Evolutionary conservation across 2,113 vertebrate genomes (phyloP).

Genomic region (Pungitius pungitius): DNA sequence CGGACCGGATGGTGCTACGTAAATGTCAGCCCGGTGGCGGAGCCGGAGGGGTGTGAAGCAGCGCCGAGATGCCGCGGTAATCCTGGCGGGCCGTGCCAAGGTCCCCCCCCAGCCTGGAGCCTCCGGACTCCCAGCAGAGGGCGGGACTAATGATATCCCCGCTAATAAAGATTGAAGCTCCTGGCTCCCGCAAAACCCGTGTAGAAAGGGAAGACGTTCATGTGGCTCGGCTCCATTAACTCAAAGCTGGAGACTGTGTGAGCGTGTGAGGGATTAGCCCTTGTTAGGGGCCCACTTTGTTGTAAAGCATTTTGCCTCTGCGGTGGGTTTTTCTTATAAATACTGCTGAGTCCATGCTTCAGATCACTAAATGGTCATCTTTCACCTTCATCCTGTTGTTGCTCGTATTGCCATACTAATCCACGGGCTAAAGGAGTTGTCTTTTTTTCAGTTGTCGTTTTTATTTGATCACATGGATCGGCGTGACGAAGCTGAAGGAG

Average conservation of each 20-base stretch:
- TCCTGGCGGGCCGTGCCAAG: conserved; percentile 69
- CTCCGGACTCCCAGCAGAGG: conserved; percentile 67
- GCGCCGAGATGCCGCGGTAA: conserved; percentile 55
- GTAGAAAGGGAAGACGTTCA: conserved; percentile 55
- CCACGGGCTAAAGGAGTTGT: conserved; percentile 43
- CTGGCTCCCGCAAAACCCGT: conserved; percentile 42
- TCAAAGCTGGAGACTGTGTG: conserved; percentile 59
- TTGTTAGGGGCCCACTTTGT: conserved; percentile 63
- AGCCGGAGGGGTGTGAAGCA: conserved; percentile 25
- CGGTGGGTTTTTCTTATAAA: conserved; percentile 10
- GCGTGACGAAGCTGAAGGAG: conserved; percentile 22
- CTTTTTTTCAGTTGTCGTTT: background rate
- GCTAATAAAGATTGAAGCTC: conserved; percentile 71
- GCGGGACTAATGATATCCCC: conserved; percentile 60
- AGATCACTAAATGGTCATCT: conserved; percentile 22
- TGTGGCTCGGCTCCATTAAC: conserved; percentile 55
- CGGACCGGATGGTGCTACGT: conserved; percentile 46
- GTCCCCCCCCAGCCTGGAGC: conserved; percentile 53
- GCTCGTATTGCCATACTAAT: conserved; percentile 46
- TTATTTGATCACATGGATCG: conserved; percentile 3
- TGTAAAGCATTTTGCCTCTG: conserved; percentile 43
- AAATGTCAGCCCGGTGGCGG: conserved; percentile 69
- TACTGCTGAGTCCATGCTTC: conserved; percentile 26
- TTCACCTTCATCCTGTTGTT: conserved; percentile 46
- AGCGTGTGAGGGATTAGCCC: conserved; percentile 66